These are phyloP conservation scores for Caenorhabditis afra DNA, from an alignment of 2,888 invertebrate genomes.

Conservation along the genomic window DNA sequence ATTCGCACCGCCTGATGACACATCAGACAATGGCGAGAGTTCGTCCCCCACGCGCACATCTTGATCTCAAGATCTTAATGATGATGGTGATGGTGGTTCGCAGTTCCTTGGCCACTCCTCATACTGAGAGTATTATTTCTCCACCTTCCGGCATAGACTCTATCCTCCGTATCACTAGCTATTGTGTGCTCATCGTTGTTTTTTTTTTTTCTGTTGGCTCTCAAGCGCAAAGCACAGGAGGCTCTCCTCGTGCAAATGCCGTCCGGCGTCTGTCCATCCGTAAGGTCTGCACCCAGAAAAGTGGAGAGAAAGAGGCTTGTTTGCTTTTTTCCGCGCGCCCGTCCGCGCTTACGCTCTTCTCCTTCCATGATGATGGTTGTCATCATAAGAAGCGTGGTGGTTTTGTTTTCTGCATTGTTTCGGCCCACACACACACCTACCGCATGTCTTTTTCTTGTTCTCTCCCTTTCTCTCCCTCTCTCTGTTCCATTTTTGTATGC, in stretches of 20 bases:
- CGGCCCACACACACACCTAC: slow-evolving; percentile 14
- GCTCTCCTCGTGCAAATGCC: slow-evolving; percentile 14
- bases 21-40: background rate
- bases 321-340: slow-evolving; percentile 42
- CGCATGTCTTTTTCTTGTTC: slow-evolving; percentile 10
- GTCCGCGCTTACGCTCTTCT: slow-evolving; percentile 39
- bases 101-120: background rate
- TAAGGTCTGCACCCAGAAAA: background rate
- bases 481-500: background rate
- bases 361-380: slow-evolving; percentile 26
- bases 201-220: slow-evolving; percentile 21
- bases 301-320: slow-evolving; percentile 34
- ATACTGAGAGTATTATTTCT: background rate
- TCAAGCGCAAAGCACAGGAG: background rate
- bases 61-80: background rate
- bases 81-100: background rate
- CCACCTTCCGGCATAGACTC: background rate
- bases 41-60: slow-evolving; percentile 2
- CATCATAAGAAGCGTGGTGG: slow-evolving; percentile 47
- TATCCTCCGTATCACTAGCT: background rate
- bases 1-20: slow-evolving; percentile 1
- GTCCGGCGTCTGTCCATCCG: slow-evolving; percentile 19
- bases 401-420: slow-evolving; percentile 35
- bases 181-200: background rate
- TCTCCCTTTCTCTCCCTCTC: slow-evolving; percentile 9